These are phyloP conservation scores for Halcyon senegalensis DNA, from an alignment of 2,113 vertebrate genomes.

Conservation along the genomic window DNA sequence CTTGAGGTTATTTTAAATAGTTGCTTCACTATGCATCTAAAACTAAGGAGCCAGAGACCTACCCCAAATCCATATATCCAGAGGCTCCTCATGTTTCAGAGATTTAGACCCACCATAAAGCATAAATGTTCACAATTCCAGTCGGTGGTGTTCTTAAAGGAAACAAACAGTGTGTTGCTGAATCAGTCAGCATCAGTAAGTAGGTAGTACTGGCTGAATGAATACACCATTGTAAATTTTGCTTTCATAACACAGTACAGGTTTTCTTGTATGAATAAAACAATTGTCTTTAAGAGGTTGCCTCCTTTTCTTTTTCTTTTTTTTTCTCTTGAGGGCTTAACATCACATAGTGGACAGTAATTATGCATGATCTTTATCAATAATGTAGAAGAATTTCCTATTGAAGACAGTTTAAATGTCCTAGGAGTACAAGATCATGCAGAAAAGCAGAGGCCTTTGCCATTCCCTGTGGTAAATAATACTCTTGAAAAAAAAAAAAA, in stretches of 20 bases:
- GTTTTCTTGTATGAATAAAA: not conserved
- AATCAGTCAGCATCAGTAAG: not conserved
- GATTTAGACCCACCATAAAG: not conserved
- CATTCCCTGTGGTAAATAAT: not conserved
- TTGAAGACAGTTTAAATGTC: not conserved
- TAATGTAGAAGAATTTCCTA: constrained; percentile 46
- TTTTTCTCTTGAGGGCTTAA: not conserved
- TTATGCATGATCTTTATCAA: constrained; percentile 57
- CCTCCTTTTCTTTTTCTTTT: not conserved
- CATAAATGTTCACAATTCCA: not conserved
- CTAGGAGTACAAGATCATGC: not conserved
- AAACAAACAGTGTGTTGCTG: not conserved
- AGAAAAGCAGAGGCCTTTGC: not conserved
- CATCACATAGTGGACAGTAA: constrained; percentile 44
- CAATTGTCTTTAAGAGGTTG: not conserved
- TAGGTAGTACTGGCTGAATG: not conserved
- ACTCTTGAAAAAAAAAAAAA: not conserved
- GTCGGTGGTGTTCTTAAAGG: not conserved
- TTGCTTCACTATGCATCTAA: not conserved
- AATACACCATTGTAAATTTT: not conserved
- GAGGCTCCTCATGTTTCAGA: not conserved
- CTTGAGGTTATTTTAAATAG: not conserved
- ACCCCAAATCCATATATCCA: not conserved
- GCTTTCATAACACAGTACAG: not conserved
- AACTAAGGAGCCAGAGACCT: not conserved